Evolutionary conservation across 30 jellyfish, hydroid and myxozoan genomes (phyloP).

Genomic region (Nemopilema nomurai): DNA sequence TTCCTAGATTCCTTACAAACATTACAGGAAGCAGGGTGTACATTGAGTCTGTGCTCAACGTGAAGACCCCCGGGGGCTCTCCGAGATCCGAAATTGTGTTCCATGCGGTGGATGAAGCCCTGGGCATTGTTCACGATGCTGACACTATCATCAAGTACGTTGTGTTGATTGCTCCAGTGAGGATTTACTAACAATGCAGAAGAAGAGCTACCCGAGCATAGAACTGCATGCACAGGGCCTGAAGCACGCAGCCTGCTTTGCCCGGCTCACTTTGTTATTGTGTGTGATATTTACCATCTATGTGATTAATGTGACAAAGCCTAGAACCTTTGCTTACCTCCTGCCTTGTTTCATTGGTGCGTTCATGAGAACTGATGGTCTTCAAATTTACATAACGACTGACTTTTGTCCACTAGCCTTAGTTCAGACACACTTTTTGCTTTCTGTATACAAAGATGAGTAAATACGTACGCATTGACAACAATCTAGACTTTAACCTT

Average conservation of each 20-base stretch:
- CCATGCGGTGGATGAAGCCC: slow-evolving; percentile 57
- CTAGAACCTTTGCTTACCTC: too few relatives aligned
- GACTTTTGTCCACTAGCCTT: not conserved
- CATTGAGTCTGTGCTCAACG: slow-evolving; percentile 47
- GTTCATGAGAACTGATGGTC: not conserved
- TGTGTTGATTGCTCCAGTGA: not conserved
- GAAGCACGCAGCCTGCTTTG: too few relatives aligned
- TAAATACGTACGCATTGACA: too few relatives aligned
- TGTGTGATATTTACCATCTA: too few relatives aligned
- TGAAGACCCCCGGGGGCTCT: slow-evolving; percentile 38
- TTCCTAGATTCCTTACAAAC: slow-evolving; percentile 32
- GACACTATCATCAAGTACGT: slow-evolving; percentile 35
- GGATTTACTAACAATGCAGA: too few relatives aligned
- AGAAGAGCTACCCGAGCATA: too few relatives aligned
- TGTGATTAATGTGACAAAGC: too few relatives aligned
- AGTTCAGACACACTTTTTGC: too few relatives aligned
- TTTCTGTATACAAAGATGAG: not conserved
- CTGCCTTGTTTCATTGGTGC: too few relatives aligned
- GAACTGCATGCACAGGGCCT: too few relatives aligned
- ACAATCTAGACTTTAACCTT: not conserved
- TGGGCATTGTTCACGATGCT: slow-evolving; percentile 47
- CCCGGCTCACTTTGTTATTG: too few relatives aligned
- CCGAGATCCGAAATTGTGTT: slow-evolving; percentile 60
- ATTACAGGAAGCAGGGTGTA: slow-evolving; percentile 40
- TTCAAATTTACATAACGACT: not conserved